Evolutionary conservation across 2,113 vertebrate species (phyloP).

Genomic region (Urocitellus parryii): DNA sequence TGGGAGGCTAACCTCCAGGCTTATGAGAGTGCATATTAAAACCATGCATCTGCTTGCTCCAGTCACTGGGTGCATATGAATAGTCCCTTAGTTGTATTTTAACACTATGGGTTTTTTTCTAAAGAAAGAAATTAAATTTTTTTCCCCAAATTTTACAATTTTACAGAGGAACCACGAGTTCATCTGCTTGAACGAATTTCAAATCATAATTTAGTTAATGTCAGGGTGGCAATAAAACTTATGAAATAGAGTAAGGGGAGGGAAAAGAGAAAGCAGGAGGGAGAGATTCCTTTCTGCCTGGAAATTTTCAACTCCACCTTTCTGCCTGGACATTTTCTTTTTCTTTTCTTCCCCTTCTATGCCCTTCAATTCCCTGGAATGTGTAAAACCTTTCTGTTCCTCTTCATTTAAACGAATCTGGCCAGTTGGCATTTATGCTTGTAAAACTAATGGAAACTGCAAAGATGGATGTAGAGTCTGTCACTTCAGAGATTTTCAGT

Average conservation of each 20-base stretch:
- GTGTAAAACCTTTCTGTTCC: slow-evolving; percentile 48
- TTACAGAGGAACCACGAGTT: slow-evolving; percentile 65
- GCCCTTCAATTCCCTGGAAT: slow-evolving; percentile 30
- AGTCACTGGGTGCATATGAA: slow-evolving; percentile 41
- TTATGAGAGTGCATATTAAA: slow-evolving; percentile 73
- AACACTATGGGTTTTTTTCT: slow-evolving; percentile 42
- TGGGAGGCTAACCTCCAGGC: slow-evolving; percentile 63
- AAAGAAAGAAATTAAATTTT: slow-evolving; percentile 80
- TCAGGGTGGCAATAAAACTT: slow-evolving; percentile 69
- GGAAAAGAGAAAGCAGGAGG: slow-evolving; percentile 42
- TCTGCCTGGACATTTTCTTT: slow-evolving; percentile 13
- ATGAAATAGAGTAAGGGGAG: slow-evolving; percentile 40
- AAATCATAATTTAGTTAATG: slow-evolving; percentile 76
- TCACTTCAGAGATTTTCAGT: slow-evolving; percentile 23
- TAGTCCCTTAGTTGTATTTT: slow-evolving; percentile 72
- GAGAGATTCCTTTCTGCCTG: slow-evolving; percentile 23
- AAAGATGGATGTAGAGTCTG: background rate
- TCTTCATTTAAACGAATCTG: slow-evolving; percentile 45
- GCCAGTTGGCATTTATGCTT: slow-evolving; percentile 57
- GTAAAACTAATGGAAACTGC: slow-evolving; percentile 48
- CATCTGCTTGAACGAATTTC: slow-evolving; percentile 67
- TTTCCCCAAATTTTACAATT: slow-evolving; percentile 72
- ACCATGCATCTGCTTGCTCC: slow-evolving; percentile 69
- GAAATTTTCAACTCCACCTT: background rate
- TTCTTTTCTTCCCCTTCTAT: background rate